A percentile compares a stretch with the other conserved stretches of the same genome.
phyloP scores from a whole-genome alignment of 2,113 vertebrate genomes.

The Recurvirostra avosetta region DNA sequence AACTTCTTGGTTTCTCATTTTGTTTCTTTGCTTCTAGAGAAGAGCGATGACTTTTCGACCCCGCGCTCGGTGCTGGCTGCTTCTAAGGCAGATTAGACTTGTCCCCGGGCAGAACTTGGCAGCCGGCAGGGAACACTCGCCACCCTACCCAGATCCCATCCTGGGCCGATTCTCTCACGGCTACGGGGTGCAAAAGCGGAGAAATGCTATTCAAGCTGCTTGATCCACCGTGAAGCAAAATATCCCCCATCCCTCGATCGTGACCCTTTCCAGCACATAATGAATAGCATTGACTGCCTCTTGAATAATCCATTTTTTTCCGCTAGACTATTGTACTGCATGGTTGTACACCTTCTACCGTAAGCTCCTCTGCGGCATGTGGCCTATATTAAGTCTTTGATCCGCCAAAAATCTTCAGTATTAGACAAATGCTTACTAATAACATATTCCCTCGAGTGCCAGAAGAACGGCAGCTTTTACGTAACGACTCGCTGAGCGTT shows the following conservation, averaged over 20 bases:
- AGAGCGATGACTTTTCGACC: neutral
- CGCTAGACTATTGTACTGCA: neutral
- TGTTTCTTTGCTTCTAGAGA: neutral
- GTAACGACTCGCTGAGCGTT: accelerated
- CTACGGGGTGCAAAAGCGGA: neutral
- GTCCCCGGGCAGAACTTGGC: neutral
- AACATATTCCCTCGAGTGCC: neutral
- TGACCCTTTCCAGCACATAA: neutral
- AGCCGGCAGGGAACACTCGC: neutral
- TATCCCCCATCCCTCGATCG: neutral
- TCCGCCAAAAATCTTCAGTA: neutral
- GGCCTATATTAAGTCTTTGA: constrained; percentile 4
- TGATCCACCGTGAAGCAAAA: neutral
- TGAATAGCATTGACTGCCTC: neutral
- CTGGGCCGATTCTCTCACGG: accelerated
- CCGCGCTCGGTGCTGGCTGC: accelerated
- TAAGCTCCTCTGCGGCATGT: neutral
- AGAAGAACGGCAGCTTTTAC: neutral
- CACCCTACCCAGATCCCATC: neutral
- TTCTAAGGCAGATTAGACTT: neutral
- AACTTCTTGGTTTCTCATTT: neutral
- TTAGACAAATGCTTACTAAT: constrained; percentile 2
- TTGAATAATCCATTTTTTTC: neutral
- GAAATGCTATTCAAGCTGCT: neutral
- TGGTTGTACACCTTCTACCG: neutral